These are phyloP conservation scores for Ifrita kowaldi DNA, from an alignment of 2,113 vertebrate genomes.

Conservation along the genomic window DNA sequence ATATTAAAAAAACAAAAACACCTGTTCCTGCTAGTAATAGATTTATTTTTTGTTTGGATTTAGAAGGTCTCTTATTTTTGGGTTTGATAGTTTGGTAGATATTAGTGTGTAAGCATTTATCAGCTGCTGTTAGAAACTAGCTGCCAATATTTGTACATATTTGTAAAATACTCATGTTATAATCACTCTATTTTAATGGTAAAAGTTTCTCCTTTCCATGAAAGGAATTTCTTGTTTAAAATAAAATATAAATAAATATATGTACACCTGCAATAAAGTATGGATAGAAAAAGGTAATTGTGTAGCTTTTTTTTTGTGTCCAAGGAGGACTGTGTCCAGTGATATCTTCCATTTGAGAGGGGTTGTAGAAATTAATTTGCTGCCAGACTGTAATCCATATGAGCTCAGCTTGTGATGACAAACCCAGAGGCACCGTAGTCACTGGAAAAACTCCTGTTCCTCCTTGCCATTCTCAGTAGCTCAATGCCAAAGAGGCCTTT, in stretches of 20 bases:
- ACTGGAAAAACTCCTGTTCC: background rate
- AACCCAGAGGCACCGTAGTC: background rate
- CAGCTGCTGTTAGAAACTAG: constrained; percentile 35
- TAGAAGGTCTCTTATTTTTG: background rate
- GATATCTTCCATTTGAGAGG: background rate
- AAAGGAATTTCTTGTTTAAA: constrained; percentile 62
- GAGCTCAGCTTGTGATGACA: background rate
- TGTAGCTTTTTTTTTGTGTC: background rate
- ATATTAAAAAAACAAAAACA: background rate
- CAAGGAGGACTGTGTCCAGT: background rate
- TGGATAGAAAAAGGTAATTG: background rate
- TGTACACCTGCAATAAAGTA: constrained; percentile 61
- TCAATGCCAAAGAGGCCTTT: background rate
- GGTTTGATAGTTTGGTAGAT: background rate
- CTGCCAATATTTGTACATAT: constrained; percentile 57
- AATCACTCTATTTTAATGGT: constrained; percentile 54
- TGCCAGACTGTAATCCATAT: background rate
- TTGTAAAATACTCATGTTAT: constrained; percentile 42
- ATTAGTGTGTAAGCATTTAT: background rate
- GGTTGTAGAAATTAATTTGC: background rate
- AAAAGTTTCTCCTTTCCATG: constrained; percentile 63
- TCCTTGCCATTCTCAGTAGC: background rate
- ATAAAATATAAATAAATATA: constrained; percentile 43
- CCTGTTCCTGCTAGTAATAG: background rate
- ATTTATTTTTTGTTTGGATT: background rate